Evolutionary conservation across 2,888 invertebrate genomes (phyloP), one percentile per base, ranked within the genome.

Genomic region (Bhutanitis thaidina): DNA sequence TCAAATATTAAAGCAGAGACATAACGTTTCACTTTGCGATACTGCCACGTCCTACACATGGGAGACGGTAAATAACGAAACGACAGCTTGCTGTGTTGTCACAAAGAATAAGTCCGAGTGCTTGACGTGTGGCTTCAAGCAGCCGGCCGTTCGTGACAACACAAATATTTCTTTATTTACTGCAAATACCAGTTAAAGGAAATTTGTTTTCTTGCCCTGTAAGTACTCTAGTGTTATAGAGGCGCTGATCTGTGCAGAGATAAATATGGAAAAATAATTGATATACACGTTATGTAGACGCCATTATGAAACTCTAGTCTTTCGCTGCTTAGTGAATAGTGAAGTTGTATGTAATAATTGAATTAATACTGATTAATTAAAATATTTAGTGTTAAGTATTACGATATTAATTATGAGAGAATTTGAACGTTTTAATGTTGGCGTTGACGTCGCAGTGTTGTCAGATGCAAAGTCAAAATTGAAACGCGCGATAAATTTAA

Each of bases 281-380:
- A 62, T 68, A 65, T 64, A 64, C 58, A 29, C 43, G 46, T 74
- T 76, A 72, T 65, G 73, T 83, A 82, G 83, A 75, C 74, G 84
- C 84, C 84, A 83, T 85, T 71, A 73, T 45, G 46, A 52, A 71
- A 80, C 69, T 87, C 86, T 87, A 87, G 87, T 86, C 87, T 70
- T 64, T 74, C 46, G 78, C 83, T 76, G 77, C 76, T 76, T 84
- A 84, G 80, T 70, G 65, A 56, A 67, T 76, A 77, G 71, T 65
- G 59, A 70, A 70, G 69, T 65, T 74, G 72, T 80, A 79, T 75
- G 73, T 80, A 80, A 79, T 77, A 65, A 71, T 72, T 68, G 71
- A 67, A 67, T 61, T 67, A 71, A 61, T 62, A 62, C 62, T 61
- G 55, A 59, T 54, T 50, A 50, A 67, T 62, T 68, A 66, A 70